A percentile compares a stretch with the other conserved stretches of the same genome.
phyloP scores from a whole-genome alignment of 2,797 vertebrate genomes.

The Gambelia wislizenii region DNA sequence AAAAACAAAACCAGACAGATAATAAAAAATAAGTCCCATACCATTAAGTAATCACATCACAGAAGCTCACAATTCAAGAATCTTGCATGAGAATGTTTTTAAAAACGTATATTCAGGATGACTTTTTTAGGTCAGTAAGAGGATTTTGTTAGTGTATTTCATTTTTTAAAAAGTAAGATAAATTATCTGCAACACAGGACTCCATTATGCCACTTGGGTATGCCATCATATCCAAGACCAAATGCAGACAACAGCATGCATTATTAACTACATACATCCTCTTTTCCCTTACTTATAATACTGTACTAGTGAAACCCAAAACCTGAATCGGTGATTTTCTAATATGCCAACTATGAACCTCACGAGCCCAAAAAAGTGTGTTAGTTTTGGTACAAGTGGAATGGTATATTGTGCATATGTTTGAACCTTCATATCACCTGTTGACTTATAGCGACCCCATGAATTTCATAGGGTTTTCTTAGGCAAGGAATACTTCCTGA shows the following conservation, averaged over 20 bases:
- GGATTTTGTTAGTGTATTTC: neutral
- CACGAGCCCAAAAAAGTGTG: neutral
- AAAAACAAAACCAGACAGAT: neutral
- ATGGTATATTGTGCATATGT: neutral
- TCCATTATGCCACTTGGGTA: neutral
- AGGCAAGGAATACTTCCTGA: no score
- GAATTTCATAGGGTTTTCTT: no score
- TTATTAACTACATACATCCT: slow-evolving; percentile 9
- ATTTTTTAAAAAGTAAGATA: slow-evolving; percentile 3
- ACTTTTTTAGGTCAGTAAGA: slow-evolving; percentile 18
- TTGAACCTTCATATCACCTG: no score
- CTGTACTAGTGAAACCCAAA: rapidly evolving
- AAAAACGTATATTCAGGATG: neutral
- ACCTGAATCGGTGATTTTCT: neutral
- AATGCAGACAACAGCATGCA: neutral
- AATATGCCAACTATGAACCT: neutral
- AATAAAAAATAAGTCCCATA: neutral
- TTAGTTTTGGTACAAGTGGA: neutral
- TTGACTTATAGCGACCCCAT: no score
- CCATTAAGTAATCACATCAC: neutral
- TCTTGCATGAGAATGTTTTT: neutral
- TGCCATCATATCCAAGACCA: slow-evolving; percentile 11
- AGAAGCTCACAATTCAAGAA: slow-evolving; percentile 2
- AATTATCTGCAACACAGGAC: neutral
- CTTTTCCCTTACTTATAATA: neutral